Base-by-base conservation (phyloP, 2,797 vertebrate species). In the Odontamblyopus rebecca region DNA sequence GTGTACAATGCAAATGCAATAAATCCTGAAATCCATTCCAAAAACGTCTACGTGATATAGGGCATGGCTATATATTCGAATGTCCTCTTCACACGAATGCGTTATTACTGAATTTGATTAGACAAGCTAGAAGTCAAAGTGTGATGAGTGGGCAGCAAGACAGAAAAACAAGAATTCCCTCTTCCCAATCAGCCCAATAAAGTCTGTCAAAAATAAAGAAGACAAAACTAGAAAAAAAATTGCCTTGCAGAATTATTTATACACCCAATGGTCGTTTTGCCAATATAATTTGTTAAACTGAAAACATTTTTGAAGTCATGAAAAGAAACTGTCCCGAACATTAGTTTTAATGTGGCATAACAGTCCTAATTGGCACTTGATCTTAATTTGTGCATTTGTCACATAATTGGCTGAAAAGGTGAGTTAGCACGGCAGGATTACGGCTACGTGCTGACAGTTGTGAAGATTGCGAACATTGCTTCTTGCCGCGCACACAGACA, bases 401-500 rank as follows among this genome's bases (percentile, higher is more conserved):
- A 60, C 9, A 35, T 35, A 64, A 86, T 82, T 70, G 70, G 11
- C 63, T 38, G 7, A 68, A 76, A 70, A 23, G 30, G 6, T 32
- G 63, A 73, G 77, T 82, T 19, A 73, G 41, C 48, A 38, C 38
- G 0, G 0, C 51, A 19, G 29, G 1, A 82, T 78, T 63, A 50
- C 56, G 57, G 13, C 59, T 69, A n/a, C 19, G 18, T 12, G 26
- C 23, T 67, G 65, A 67, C 54, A 51, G 70, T 44, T 64, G 51
- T 76, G 67, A 68, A 67, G 50, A 82, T 76, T 73, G 67, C 19
- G 63, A 78, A 29, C 23, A 27, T 48, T 38, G 73, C n/a, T 77
- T 79, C 63, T 19, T 62, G 60, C 12, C 74, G 30, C 11, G 71
- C 62, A 5, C 18, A 44, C 51, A 79, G 76, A 87, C 74, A 75